phyloP scores from a whole-genome alignment of 1,140 invertebrate species.

The Drosophila suzukii region DNA sequence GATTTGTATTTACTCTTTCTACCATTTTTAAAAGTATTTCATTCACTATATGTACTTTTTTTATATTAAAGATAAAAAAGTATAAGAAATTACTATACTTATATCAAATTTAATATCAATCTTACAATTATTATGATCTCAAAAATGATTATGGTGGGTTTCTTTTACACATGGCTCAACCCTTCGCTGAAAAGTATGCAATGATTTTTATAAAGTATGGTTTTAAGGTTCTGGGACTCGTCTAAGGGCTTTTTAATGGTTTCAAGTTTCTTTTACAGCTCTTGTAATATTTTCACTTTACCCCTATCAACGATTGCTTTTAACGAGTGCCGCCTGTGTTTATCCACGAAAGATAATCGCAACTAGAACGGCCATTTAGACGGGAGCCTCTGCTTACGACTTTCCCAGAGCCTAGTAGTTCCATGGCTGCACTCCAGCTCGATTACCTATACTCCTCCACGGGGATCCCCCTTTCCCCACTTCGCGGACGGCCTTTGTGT shows the following conservation, averaged over 20 bases:
- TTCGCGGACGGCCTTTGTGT: conserved; percentile 63
- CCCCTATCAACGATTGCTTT: neutral
- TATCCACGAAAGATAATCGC: conserved; percentile 61
- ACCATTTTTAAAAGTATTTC: no score
- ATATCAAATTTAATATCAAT: no score
- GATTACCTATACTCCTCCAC: conserved; percentile 25
- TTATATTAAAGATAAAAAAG: no score
- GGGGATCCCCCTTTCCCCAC: conserved; percentile 1
- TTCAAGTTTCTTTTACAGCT: neutral
- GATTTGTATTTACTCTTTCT: no score
- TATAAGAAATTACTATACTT: no score
- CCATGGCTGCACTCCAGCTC: conserved; percentile 35
- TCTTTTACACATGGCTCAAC: no score
- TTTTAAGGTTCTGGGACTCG: no score
- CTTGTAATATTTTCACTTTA: neutral
- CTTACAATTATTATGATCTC: no score
- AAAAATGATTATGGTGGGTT: neutral
- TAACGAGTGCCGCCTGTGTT: conserved; percentile 7
- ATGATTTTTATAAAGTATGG: neutral
- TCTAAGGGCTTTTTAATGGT: neutral
- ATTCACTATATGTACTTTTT: no score
- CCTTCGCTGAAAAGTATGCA: neutral
- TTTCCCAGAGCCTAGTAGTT: conserved; percentile 45
- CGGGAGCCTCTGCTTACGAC: conserved; percentile 42
- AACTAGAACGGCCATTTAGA: conserved; percentile 69